Conservation (phyloP, 2,797 vertebrate genomes). For the Crocodylus rhombifer region DNA sequence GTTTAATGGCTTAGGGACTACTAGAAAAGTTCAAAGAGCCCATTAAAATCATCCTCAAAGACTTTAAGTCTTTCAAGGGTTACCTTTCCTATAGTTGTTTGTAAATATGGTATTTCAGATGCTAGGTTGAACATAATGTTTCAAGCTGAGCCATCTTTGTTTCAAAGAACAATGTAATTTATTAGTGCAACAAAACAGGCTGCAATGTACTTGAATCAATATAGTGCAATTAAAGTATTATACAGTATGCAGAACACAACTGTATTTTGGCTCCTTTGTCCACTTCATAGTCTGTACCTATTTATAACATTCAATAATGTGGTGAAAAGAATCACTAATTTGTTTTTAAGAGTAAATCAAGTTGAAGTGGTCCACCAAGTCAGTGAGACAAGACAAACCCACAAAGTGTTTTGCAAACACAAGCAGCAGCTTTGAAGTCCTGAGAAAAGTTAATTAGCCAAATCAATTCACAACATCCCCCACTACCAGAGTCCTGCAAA, state of each 20-base stretch:
- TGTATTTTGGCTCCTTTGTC: conserved; percentile 62
- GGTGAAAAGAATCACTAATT: not conserved
- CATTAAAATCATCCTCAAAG: not conserved
- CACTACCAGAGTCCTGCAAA: conserved; percentile 12
- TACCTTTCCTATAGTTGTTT: not conserved
- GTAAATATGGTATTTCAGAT: conserved; percentile 49
- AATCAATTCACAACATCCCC: conserved; percentile 46
- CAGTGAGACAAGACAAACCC: conserved; percentile 3
- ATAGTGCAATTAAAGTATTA: conserved; percentile 67
- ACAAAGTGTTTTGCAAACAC: not conserved
- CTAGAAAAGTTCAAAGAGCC: not conserved
- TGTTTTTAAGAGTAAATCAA: not conserved
- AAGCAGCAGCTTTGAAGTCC: conserved; percentile 24
- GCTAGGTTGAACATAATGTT: conserved; percentile 41
- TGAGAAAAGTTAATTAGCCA: conserved; percentile 54
- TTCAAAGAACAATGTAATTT: conserved; percentile 71
- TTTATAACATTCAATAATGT: not conserved
- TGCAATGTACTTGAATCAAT: conserved; percentile 74
- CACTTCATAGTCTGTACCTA: conserved; percentile 1
- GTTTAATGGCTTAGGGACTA: not conserved
- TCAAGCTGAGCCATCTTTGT: conserved; percentile 53
- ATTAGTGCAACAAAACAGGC: conserved; percentile 64
- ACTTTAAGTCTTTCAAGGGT: conserved; percentile 20
- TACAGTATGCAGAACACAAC: conserved; percentile 72
- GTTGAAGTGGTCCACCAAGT: not conserved